These are phyloP conservation scores for Linepithema humile DNA, from an alignment of 1,140 invertebrate genomes.

Conservation along the genomic window DNA sequence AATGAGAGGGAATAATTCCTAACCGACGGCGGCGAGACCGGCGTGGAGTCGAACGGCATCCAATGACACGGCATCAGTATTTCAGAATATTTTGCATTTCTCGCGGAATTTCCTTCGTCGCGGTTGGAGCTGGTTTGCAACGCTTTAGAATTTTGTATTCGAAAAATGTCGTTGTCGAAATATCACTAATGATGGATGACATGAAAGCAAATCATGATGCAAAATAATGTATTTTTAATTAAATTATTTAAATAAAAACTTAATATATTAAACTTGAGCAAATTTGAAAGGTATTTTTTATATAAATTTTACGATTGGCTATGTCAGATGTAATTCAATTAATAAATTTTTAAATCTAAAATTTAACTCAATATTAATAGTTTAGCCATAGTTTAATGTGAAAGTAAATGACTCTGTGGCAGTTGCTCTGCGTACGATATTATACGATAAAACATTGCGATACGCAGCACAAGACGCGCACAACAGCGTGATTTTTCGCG, in stretches of 20 bases:
- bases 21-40: not conserved
- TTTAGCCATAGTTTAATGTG: not conserved
- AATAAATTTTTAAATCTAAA: not conserved
- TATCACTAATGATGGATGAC: not conserved
- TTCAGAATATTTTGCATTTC: not conserved
- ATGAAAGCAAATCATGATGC: not conserved
- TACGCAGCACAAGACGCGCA: not conserved
- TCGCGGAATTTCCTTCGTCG: not conserved
- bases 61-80: not conserved
- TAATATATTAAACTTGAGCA: not conserved
- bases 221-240: not conserved
- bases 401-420: no score
- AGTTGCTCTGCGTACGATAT: not conserved
- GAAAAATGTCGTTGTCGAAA: not conserved
- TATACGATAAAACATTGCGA: not conserved
- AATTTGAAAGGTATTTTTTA: not conserved
- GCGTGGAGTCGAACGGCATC: not conserved
- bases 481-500: slow-evolving; percentile 9
- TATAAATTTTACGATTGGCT: not conserved
- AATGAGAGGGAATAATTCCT: slow-evolving; percentile 68
- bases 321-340: not conserved
- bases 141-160: no score
- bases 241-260: not conserved
- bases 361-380: not conserved
- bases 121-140: not conserved